Percentiles rank a stretch among this genome's conserved stretches.
phyloP scores from a whole-genome alignment of 1,140 invertebrate genomes.

The Gerris buenoi region DNA sequence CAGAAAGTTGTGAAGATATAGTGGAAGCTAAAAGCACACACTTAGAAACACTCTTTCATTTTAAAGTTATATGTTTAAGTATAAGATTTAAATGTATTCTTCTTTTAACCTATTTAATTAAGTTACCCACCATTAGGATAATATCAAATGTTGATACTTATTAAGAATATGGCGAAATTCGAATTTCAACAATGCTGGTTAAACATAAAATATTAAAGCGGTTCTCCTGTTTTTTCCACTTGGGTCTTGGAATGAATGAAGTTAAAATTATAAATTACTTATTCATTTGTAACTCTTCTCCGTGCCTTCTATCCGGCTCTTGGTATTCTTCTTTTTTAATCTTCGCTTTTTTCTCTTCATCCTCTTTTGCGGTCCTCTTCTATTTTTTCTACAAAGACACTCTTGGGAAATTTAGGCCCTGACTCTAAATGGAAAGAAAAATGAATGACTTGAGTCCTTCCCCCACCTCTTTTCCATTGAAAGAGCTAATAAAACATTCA shows the following conservation, averaged over 20 bases:
- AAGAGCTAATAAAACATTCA: neutral
- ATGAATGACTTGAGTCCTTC: neutral
- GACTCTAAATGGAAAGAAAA: neutral
- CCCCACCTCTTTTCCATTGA: neutral
- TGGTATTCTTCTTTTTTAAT: neutral
- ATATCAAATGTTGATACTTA: too few relatives aligned
- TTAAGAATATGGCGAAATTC: too few relatives aligned
- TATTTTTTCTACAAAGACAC: neutral
- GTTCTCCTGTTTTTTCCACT: too few relatives aligned
- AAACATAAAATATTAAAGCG: neutral
- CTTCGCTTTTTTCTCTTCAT: neutral
- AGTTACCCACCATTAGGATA: too few relatives aligned
- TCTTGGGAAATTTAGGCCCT: neutral
- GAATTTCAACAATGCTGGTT: neutral
- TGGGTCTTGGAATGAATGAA: neutral
- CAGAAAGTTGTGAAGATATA: too few relatives aligned
- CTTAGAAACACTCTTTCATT: too few relatives aligned
- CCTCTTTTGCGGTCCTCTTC: too few relatives aligned
- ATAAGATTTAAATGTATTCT: too few relatives aligned
- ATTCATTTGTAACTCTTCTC: neutral
- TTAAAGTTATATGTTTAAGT: too few relatives aligned
- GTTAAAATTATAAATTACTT: neutral
- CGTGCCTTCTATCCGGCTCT: too few relatives aligned
- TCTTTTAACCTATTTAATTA: too few relatives aligned
- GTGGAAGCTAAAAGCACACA: too few relatives aligned